Conservation (phyloP, 2,113 vertebrate species). For the Mirounga angustirostris region DNA sequence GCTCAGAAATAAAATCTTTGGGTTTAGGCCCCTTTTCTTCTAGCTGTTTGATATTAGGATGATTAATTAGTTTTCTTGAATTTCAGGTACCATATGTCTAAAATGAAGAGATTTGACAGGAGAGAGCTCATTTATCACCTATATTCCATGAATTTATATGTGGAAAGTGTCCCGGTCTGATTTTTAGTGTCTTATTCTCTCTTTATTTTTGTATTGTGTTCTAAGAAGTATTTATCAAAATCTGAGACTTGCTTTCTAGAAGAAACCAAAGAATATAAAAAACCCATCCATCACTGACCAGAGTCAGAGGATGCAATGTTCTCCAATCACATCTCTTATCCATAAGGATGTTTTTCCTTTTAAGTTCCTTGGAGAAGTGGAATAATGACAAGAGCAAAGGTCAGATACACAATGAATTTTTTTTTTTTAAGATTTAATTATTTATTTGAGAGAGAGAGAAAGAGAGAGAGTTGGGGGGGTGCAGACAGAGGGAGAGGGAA, state of each 20-base stretch:
- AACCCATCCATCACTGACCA: background rate
- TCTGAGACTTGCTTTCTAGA: background rate
- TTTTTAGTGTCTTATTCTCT: background rate
- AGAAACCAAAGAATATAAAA: background rate
- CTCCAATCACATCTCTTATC: background rate
- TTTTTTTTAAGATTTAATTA: background rate
- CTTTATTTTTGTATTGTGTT: background rate
- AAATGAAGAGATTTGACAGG: background rate
- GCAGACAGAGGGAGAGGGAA: no score
- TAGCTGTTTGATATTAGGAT: background rate
- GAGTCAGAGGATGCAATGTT: background rate
- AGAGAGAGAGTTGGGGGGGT: no score
- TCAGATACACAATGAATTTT: background rate
- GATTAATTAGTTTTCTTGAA: background rate
- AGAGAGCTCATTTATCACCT: background rate
- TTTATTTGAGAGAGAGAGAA: no score
- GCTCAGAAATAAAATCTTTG: background rate
- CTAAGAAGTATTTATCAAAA: conserved; percentile 13
- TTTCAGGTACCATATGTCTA: background rate
- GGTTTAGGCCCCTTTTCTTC: background rate
- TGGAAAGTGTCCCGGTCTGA: background rate
- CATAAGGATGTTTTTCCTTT: background rate
- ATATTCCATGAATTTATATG: background rate
- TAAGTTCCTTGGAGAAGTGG: background rate
- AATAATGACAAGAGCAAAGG: background rate